Base-by-base conservation (phyloP, 1,140 invertebrate genomes). In the Odontomachus brunneus region DNA sequence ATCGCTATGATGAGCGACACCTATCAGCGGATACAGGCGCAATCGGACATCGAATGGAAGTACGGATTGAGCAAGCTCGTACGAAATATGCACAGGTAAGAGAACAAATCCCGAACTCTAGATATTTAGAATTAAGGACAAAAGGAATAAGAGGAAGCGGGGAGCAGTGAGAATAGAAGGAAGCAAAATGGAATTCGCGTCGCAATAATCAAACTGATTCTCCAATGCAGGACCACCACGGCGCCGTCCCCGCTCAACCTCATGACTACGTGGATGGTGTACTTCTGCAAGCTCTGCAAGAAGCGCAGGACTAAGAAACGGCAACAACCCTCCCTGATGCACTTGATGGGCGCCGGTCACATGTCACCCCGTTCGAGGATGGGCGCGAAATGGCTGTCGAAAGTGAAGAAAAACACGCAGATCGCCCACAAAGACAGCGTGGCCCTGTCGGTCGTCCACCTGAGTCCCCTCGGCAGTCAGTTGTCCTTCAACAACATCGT, bases 1-100 rank as follows among this genome's bases (percentile, higher is more conserved):
- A 99, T 99, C 96, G 99, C 99, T 95, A 99, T 99, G 99, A 99
- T 99, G 99, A 99, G 98, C 91, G 99, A 99, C 95, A 99, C 99
- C 38, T 99, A 99, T 94, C 99, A 99, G 93, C 96, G 99, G 90
- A 99, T 99, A 92, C 97, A 99, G 95, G 98, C 99, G 59, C 99
- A 99, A 96, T 99, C 99, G n/a, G 99, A 99, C 94, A 99, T 99
- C 89, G 99, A 99, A 94, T 99, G 99, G 99, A 99, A 99, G 94
- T 99, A 99, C 92, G 99, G 99, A 44, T 94, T 99, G 88, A 99
- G 99, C 59, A 99, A 99, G 95, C 95, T 99, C 88, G 99, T 99
- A 91, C 95, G 99, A 86, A 99, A 99, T 92, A 99, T 99, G 99
- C 99, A 99, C 94, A 96, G 93, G 93, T 94, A 88, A 90, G 88